Conservation (phyloP, 2,113 vertebrate genomes). For the Hemibagrus wyckioides region DNA sequence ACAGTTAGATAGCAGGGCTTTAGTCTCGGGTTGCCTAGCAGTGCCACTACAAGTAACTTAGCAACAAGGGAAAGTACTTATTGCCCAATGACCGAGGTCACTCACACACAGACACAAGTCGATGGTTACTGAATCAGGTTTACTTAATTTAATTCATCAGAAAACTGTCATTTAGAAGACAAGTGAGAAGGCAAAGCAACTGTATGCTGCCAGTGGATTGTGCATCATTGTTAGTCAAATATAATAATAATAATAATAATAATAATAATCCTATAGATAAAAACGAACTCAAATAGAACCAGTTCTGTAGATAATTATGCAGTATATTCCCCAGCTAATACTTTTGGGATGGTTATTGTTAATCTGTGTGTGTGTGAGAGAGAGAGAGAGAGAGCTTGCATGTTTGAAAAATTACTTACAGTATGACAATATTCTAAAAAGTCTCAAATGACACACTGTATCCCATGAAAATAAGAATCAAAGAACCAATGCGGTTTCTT, state of each 20-base stretch:
- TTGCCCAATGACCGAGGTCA: slow-evolving; percentile 33
- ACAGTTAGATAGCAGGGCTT: slow-evolving; percentile 2
- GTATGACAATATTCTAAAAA: too few species aligned
- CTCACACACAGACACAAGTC: slow-evolving; percentile 16
- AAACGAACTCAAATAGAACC: background rate
- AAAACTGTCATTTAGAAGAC: background rate
- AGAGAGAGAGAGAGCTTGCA: too few species aligned
- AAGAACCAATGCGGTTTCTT: too few species aligned
- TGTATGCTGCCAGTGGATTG: background rate
- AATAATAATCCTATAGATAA: background rate
- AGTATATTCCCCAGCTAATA: background rate
- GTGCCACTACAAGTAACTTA: slow-evolving; percentile 43
- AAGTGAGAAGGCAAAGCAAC: background rate
- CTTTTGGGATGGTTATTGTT: background rate
- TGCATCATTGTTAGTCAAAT: background rate
- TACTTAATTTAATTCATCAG: background rate
- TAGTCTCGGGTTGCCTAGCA: slow-evolving; percentile 45
- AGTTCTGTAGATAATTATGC: background rate
- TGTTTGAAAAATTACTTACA: too few species aligned
- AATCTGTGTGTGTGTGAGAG: background rate
- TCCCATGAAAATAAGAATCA: too few species aligned
- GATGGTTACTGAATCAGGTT: background rate
- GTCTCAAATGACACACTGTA: too few species aligned
- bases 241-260: background rate
- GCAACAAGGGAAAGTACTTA: slow-evolving; percentile 47